Evolutionary conservation across 1,140 invertebrate species (phyloP).

Genomic region (Sarcophaga bullata): DNA sequence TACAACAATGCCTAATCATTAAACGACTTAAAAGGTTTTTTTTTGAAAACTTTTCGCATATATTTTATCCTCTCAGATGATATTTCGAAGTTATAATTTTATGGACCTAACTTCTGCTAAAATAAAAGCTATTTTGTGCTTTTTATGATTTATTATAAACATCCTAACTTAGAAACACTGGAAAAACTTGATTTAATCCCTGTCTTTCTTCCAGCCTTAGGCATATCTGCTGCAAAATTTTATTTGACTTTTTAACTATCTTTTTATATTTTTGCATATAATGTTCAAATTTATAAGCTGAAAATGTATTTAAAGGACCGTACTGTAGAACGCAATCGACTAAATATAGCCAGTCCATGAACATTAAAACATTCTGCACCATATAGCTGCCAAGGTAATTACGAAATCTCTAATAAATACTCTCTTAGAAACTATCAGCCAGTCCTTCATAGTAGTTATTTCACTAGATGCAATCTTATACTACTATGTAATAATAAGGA

Average conservation of each 20-base stretch:
- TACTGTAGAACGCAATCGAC: background rate
- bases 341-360: background rate
- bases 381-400: background rate
- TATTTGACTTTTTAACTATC: constrained; percentile 12
- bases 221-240: constrained; percentile 23
- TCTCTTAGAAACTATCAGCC: constrained; percentile 1
- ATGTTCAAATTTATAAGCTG: constrained; percentile 10
- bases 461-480: background rate
- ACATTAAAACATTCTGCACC: constrained; percentile 10
- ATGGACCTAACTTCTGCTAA: background rate
- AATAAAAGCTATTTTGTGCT: constrained; percentile 16
- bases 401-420: constrained; percentile 24
- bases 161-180: background rate
- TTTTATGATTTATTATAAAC: background rate
- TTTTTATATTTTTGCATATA: constrained; percentile 29
- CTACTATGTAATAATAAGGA: constrained; percentile 1
- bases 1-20: background rate
- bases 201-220: background rate
- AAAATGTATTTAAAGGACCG: background rate
- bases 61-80: background rate
- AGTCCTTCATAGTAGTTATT: no score
- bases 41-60: background rate
- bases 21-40: background rate
- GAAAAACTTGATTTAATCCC: no score
- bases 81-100: no score